Conservation (phyloP, 2,888 invertebrate species). For the Malthinus flaveolus region DNA sequence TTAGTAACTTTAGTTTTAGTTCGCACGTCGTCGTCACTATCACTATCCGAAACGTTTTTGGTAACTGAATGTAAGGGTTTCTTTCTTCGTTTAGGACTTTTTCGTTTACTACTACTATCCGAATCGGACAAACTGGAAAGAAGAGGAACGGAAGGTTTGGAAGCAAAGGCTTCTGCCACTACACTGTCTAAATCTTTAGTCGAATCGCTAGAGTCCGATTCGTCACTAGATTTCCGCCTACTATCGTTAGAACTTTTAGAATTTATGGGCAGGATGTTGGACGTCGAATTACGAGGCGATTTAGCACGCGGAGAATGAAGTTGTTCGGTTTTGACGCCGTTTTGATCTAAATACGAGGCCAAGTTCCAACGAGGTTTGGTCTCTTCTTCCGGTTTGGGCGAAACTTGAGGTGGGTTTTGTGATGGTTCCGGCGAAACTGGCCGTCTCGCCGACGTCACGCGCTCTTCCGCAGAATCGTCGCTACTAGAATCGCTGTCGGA, state of each 20-base stretch:
- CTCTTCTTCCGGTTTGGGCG: constrained; percentile 55
- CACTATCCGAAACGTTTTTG: constrained; percentile 43
- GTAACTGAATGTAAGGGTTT: constrained; percentile 41
- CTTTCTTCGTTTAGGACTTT: constrained; percentile 42
- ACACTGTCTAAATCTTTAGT: constrained; percentile 61
- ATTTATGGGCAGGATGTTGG: constrained; percentile 32
- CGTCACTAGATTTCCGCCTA: constrained; percentile 42
- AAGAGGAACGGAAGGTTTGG: constrained; percentile 48
- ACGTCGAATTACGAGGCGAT: constrained; percentile 30
- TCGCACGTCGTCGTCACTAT: constrained; percentile 43
- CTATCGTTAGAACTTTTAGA: constrained; percentile 35
- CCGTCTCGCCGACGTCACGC: constrained; percentile 28
- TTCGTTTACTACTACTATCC: constrained; percentile 38
- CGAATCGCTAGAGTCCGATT: constrained; percentile 57
- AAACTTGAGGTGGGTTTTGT: constrained; percentile 43
- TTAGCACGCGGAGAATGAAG: constrained; percentile 33
- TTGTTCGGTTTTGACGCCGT: constrained; percentile 36
- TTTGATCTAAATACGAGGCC: constrained; percentile 53
- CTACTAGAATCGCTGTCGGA: constrained; percentile 60
- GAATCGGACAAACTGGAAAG: constrained; percentile 67
- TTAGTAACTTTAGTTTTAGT: constrained; percentile 42
- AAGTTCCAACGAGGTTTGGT: constrained; percentile 53
- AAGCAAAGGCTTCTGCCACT: constrained; percentile 56
- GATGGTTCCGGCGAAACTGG: constrained; percentile 39
- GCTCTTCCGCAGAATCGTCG: constrained; percentile 59